A percentile compares a stretch with the other conserved stretches of the same genome.
Evolutionary conservation across 1,140 invertebrate genomes (phyloP).

Genomic region (Nasonia vitripennis): DNA sequence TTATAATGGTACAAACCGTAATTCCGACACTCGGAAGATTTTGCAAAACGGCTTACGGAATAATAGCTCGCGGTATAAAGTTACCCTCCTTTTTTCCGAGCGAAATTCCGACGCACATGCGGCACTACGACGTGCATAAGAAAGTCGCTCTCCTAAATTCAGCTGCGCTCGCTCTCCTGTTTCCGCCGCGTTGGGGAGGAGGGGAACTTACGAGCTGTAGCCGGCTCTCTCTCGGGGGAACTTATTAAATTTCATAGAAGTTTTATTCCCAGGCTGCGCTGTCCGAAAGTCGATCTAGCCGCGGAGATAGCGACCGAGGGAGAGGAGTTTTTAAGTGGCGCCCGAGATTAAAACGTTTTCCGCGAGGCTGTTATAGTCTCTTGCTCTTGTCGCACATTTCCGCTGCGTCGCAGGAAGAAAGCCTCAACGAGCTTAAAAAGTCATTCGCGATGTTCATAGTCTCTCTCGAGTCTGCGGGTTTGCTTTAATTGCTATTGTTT

Average conservation of each 20-base stretch:
- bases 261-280: conserved; percentile 66
- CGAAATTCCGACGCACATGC: conserved; percentile 24
- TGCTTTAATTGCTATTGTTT: background rate
- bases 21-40: conserved; percentile 36
- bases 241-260: conserved; percentile 73
- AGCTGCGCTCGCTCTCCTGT: conserved; percentile 60
- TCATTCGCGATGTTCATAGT: conserved; percentile 28
- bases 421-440: conserved; percentile 44
- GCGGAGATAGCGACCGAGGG: conserved; percentile 56
- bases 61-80: conserved; percentile 45
- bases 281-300: conserved; percentile 62
- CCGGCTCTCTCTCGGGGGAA: conserved; percentile 54
- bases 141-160: conserved; percentile 65
- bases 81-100: conserved; percentile 16
- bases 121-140: conserved; percentile 52
- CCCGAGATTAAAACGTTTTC: conserved; percentile 68
- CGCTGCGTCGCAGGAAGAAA: conserved; percentile 38
- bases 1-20: background rate
- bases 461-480: background rate
- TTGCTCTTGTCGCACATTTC: conserved; percentile 53
- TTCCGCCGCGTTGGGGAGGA: conserved; percentile 54
- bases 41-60: conserved; percentile 47
- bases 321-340: conserved; percentile 69
- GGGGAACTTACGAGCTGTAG: conserved; percentile 65
- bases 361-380: conserved; percentile 40